A percentile compares a stretch with the other conserved stretches of the same genome.
Conservation (phyloP, 1,140 invertebrate genomes). For the Teleopsis dalmanni region DNA sequence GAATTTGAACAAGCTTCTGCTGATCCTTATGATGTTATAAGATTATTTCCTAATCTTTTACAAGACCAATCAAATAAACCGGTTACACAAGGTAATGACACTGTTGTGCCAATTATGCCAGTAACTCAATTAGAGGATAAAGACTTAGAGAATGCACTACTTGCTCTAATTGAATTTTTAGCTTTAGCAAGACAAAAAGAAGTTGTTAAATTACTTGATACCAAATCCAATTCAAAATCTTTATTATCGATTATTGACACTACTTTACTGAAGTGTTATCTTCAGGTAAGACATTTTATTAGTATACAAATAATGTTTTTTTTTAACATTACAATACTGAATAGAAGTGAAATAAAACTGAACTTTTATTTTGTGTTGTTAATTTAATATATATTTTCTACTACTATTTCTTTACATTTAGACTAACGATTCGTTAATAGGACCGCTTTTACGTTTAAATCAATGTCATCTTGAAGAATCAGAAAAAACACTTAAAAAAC, state of each 20-base stretch:
- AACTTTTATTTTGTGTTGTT: background rate
- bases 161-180: constrained; percentile 84
- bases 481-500: constrained; percentile 77
- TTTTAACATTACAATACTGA: constrained; percentile 2
- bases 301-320: background rate
- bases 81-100: constrained; percentile 40
- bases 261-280: constrained; percentile 91
- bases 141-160: constrained; percentile 80
- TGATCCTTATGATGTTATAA: constrained; percentile 90
- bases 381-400: background rate
- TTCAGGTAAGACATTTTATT: constrained; percentile 57
- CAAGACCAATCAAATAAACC: constrained; percentile 48
- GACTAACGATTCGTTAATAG: constrained; percentile 91
- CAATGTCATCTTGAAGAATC: constrained; percentile 92
- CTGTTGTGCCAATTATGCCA: constrained; percentile 46
- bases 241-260: constrained; percentile 93
- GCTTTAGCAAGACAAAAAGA: constrained; percentile 61
- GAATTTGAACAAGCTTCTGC: constrained; percentile 83
- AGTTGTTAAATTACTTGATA: constrained; percentile 30
- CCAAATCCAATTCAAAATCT: constrained; percentile 46
- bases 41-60: constrained; percentile 83
- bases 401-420: constrained; percentile 43
- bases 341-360: no score
- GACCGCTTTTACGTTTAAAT: constrained; percentile 84
- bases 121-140: constrained; percentile 65